A percentile compares a stretch with the other conserved stretches of the same genome.
phyloP scores from a whole-genome alignment of 2,888 invertebrate species.

The Volucella inanis region DNA sequence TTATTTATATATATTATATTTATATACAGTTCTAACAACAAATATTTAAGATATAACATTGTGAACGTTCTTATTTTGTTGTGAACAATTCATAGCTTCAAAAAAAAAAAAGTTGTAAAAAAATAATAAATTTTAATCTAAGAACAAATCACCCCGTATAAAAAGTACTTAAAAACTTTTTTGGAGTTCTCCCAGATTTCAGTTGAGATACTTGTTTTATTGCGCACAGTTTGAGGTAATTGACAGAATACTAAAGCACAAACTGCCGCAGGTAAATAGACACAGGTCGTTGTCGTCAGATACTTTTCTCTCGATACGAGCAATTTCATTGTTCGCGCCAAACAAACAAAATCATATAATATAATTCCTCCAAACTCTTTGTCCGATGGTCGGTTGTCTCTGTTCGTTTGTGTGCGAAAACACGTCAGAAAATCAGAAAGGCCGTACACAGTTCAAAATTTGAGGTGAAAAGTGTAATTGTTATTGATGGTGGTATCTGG shows the following conservation, averaged over 20 bases:
- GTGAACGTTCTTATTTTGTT: too few relatives aligned
- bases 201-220: not conserved
- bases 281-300: too few relatives aligned
- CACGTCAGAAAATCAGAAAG: not conserved
- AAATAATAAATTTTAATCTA: too few relatives aligned
- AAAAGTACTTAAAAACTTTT: too few relatives aligned
- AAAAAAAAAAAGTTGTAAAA: too few relatives aligned
- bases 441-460: constrained; percentile 8
- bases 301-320: constrained; percentile 2
- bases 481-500: too few relatives aligned
- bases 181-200: not conserved
- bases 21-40: too few relatives aligned
- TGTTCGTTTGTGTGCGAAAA: not conserved
- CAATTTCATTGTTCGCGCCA: constrained; percentile 4
- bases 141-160: too few relatives aligned
- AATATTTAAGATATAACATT: too few relatives aligned
- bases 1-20: too few relatives aligned
- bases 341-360: not conserved
- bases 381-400: not conserved
- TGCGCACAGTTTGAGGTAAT: not conserved
- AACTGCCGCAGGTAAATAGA: too few relatives aligned
- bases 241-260: constrained; percentile 12
- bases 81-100: too few relatives aligned
- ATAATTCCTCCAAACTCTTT: not conserved
- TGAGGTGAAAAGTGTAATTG: constrained; percentile 26